Conservation (phyloP, 2,888 invertebrate species). For the Lysandra coridon region DNA sequence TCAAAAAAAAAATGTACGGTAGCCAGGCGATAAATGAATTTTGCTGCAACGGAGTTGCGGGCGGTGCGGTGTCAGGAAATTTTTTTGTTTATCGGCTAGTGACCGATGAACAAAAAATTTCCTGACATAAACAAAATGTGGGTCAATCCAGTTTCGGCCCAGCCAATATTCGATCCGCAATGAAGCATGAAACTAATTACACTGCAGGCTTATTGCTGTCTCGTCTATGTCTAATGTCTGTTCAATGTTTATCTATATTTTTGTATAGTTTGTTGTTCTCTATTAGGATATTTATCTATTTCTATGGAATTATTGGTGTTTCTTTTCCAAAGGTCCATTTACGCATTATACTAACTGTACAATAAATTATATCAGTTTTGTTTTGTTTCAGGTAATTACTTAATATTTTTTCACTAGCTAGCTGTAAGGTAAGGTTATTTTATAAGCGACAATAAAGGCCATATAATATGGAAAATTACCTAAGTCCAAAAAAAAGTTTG, state of each 20-base stretch:
- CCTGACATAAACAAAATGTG: neutral
- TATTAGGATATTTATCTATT: no score
- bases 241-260: neutral
- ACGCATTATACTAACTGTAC: no score
- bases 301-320: no score
- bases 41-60: no score
- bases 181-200: neutral
- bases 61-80: no score
- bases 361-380: neutral
- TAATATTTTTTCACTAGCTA: neutral
- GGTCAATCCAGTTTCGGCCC: neutral
- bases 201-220: neutral
- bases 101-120: neutral
- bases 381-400: neutral
- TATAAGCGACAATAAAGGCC: neutral
- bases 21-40: no score
- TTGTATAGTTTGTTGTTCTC: neutral
- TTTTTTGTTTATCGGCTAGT: no score
- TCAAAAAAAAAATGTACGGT: no score
- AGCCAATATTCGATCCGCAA: neutral
- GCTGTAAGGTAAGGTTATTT: neutral
- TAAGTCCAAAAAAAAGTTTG: no score
- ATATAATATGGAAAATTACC: neutral
- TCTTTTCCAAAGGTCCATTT: no score
- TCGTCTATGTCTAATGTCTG: neutral